Evolutionary conservation across 2,888 invertebrate genomes (phyloP), one percentile per base, ranked within the genome.

Genomic region (Epirrita christyi): DNA sequence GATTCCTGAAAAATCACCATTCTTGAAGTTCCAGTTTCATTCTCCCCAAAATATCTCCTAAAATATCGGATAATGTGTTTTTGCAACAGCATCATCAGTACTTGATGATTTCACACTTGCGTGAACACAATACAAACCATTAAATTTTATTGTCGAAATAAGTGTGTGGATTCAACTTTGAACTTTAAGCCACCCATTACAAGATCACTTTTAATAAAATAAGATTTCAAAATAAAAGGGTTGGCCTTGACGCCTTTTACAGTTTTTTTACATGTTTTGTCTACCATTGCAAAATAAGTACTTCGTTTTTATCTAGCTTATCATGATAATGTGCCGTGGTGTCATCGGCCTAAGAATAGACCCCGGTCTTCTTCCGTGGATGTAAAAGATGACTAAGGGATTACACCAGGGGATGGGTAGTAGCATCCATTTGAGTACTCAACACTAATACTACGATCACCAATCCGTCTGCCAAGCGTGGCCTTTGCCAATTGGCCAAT

Each of bases 101-200:
- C 62, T 57, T 70, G 69, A 61, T 68, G 67, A 71, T 75, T 76
- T 80, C 83, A 73, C 71, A 80, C 80, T 79, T 75, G 78, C 85
- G 73, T 82, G 80, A 81, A 78, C 76, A 82, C 80, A 77, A 78
- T 80, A 78, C 63, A 67, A 72, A 32, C 44, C 46, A 57, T 53
- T 52, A 53, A 21, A 49, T 43, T 21, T 48, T 2, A 45, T 37
- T 40, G 38, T 11, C 38, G 28, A 59, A 36, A 61, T 21, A 48
- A 27, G 7, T 41, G n/a, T 8, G 37, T 34, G 38, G 28, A 8
- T 36, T 37, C 38, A 45, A 52, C 55, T 50, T 36, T 50, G 49
- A 59, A 36, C 58, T 41, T 40, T 42, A 37, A 10, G 14, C 4
- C 34, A 45, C 36, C 5, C 10, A 6, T 2, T 0, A 34, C 21